These are phyloP conservation scores for Gonatopus flavifemur DNA, from an alignment of 1,140 invertebrate species.

Conservation along the genomic window DNA sequence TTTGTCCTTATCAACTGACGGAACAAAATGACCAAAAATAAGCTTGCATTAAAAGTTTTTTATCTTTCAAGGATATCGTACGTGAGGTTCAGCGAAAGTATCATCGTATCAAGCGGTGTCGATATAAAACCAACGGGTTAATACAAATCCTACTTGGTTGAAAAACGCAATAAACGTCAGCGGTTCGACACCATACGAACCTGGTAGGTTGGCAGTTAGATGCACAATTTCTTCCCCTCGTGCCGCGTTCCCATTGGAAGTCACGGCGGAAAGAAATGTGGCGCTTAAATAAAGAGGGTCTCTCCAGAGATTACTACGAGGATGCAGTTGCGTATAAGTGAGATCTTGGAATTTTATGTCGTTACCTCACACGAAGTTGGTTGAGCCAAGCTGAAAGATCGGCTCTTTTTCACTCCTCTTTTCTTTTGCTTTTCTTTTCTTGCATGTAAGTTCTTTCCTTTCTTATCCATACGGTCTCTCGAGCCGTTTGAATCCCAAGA, in stretches of 20 bases:
- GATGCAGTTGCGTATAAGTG: slow-evolving; percentile 32
- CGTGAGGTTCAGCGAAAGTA: slow-evolving; percentile 17
- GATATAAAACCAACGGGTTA: slow-evolving; percentile 18
- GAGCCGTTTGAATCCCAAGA: background rate
- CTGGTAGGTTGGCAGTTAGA: slow-evolving; percentile 31
- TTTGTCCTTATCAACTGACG: no score
- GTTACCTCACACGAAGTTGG: slow-evolving; percentile 44
- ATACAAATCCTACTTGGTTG: slow-evolving; percentile 28
- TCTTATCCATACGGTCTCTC: background rate
- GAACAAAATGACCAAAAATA: no score
- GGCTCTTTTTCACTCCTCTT: slow-evolving; percentile 3
- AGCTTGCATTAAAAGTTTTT: no score
- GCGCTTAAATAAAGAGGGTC: slow-evolving; percentile 30
- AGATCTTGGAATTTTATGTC: slow-evolving; percentile 45
- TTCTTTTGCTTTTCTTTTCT: background rate
- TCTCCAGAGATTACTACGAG: slow-evolving; percentile 32
- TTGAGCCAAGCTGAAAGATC: slow-evolving; percentile 7
- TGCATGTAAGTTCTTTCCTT: background rate
- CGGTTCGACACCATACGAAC: slow-evolving; percentile 22
- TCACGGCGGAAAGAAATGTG: slow-evolving; percentile 36
- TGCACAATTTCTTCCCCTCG: slow-evolving; percentile 26
- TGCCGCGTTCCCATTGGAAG: slow-evolving; percentile 6
- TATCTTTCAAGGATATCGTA: no score
- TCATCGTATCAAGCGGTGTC: slow-evolving; percentile 3
- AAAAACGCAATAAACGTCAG: slow-evolving; percentile 34